Percentiles rank a stretch among this genome's conserved stretches.
These are phyloP conservation scores for Lagenorhynchus albirostris DNA, from an alignment of 2,113 vertebrate species.

Conservation along the genomic window DNA sequence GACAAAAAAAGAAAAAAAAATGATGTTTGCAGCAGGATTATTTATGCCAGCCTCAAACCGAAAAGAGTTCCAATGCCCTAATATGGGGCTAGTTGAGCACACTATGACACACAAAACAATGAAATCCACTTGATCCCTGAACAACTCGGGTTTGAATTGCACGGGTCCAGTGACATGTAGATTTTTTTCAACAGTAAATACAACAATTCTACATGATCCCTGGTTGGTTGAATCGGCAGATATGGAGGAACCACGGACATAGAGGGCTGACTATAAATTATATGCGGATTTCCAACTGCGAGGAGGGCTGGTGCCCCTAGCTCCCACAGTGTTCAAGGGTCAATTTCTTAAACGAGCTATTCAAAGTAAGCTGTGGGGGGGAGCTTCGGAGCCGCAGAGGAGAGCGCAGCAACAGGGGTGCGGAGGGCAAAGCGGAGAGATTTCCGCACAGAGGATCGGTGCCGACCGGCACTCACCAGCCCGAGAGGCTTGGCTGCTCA, in stretches of 20 bases:
- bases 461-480: too few species aligned
- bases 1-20: too few species aligned
- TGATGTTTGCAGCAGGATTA: background rate
- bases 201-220: background rate
- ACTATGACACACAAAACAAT: background rate
- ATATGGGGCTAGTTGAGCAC: background rate
- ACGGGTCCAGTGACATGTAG: background rate
- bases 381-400: too few species aligned
- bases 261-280: background rate
- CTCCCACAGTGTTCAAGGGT: background rate
- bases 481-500: too few species aligned
- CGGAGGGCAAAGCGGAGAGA: too few species aligned
- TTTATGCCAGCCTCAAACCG: background rate
- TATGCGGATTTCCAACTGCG: accelerated
- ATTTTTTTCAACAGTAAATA: background rate
- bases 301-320: background rate
- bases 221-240: background rate
- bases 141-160: background rate
- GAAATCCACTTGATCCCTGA: background rate
- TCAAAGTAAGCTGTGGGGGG: background rate
- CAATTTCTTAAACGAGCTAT: background rate
- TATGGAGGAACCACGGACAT: background rate
- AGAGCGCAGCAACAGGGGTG: too few species aligned
- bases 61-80: background rate
- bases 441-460: too few species aligned